phyloP scores from a whole-genome alignment of 2,797 vertebrate species.

The Fundulus diaphanus region DNA sequence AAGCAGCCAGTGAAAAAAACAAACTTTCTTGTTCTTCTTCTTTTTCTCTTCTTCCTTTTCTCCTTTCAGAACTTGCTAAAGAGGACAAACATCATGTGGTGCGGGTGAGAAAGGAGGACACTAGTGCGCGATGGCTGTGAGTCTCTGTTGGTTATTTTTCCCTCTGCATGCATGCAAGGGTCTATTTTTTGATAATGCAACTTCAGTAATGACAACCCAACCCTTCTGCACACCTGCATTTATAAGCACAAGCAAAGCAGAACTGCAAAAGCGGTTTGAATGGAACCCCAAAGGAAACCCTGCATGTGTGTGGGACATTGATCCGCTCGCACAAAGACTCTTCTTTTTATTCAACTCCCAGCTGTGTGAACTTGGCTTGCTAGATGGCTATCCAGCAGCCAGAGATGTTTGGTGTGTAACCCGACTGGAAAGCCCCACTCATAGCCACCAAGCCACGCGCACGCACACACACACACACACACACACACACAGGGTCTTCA shows the following conservation, averaged over 20 bases:
- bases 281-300: background rate
- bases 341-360: slow-evolving; percentile 79
- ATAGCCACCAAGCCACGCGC: slow-evolving; percentile 58
- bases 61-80: slow-evolving; percentile 48
- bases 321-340: slow-evolving; percentile 68
- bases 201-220: background rate
- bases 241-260: background rate
- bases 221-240: background rate
- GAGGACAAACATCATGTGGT: slow-evolving; percentile 74
- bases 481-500: slow-evolving; percentile 34
- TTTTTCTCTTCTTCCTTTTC: slow-evolving; percentile 12
- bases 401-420: slow-evolving; percentile 81
- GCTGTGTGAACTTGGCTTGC: slow-evolving; percentile 73
- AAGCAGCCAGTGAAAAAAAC: slow-evolving; percentile 66
- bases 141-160: slow-evolving; percentile 37
- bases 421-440: slow-evolving; percentile 77
- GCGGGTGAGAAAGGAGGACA: slow-evolving; percentile 56
- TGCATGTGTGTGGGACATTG: slow-evolving; percentile 45
- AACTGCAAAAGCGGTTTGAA: slow-evolving; percentile 12
- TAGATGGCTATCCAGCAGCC: slow-evolving; percentile 65
- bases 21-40: slow-evolving; percentile 54
- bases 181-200: background rate
- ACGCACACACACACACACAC: slow-evolving; percentile 46
- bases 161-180: slow-evolving; percentile 2
- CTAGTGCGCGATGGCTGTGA: slow-evolving; percentile 58